Percentiles rank a stretch among this genome's conserved stretches.
Evolutionary conservation across 2,113 vertebrate genomes (phyloP).

Genomic region (Nothobranchius furzeri): DNA sequence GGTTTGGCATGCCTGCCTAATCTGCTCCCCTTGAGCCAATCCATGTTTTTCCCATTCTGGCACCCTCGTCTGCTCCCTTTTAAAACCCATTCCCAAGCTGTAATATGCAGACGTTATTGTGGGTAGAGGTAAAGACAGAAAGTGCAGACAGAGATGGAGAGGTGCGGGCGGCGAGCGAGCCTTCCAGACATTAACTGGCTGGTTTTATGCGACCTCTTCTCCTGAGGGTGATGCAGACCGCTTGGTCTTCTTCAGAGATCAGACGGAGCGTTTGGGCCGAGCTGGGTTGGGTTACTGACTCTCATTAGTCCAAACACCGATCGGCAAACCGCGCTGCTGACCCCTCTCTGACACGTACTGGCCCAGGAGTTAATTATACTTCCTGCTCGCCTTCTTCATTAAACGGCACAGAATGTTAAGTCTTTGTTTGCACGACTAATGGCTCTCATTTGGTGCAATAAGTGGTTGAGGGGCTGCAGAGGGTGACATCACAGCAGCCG

Average conservation of each 20-base stretch:
- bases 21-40: slow-evolving; percentile 70
- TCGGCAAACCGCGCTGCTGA: slow-evolving; percentile 46
- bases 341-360: slow-evolving; percentile 66
- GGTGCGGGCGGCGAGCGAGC: slow-evolving; percentile 21
- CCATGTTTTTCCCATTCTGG: slow-evolving; percentile 79
- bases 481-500: slow-evolving; percentile 68
- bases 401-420: slow-evolving; percentile 67
- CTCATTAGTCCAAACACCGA: slow-evolving; percentile 60
- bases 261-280: slow-evolving; percentile 35
- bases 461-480: slow-evolving; percentile 64
- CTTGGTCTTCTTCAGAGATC: slow-evolving; percentile 69
- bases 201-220: slow-evolving; percentile 47
- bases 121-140: slow-evolving; percentile 46
- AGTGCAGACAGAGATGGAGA: slow-evolving; percentile 29
- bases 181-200: slow-evolving; percentile 53
- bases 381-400: slow-evolving; percentile 75
- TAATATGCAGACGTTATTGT: slow-evolving; percentile 71
- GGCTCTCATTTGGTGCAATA: slow-evolving; percentile 71
- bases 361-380: slow-evolving; percentile 75
- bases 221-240: slow-evolving; percentile 60
- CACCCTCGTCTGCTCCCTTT: slow-evolving; percentile 63
- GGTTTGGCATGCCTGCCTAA: slow-evolving; percentile 73
- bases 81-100: slow-evolving; percentile 76
- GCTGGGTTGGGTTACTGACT: slow-evolving; percentile 62
- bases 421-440: slow-evolving; percentile 74